Evolutionary conservation across 2,113 vertebrate species (phyloP).

Genomic region (Eretmochelys imbricata): DNA sequence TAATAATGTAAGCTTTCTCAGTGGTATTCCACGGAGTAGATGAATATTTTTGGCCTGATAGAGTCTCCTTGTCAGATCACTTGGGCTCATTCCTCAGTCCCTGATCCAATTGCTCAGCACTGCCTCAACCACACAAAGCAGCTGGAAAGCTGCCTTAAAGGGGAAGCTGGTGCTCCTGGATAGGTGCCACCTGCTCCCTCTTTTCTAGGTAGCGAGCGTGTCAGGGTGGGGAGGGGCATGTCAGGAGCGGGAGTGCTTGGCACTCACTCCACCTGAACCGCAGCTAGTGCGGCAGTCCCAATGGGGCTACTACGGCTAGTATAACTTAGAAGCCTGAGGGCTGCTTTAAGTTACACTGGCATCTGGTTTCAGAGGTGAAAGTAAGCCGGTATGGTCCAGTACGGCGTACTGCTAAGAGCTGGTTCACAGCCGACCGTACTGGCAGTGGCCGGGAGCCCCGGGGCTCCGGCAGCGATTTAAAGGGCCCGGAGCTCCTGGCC

Average conservation of each 20-base stretch:
- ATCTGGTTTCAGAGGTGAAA: background rate
- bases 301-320: background rate
- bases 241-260: background rate
- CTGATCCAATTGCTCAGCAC: fast-evolving
- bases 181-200: background rate
- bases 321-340: fast-evolving
- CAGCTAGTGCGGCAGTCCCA: background rate
- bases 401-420: too few species aligned
- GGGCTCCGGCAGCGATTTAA: too few species aligned
- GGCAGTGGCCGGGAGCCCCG: too few species aligned
- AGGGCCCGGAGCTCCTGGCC: too few species aligned
- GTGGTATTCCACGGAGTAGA: background rate
- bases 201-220: background rate
- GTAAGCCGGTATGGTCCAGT: too few species aligned
- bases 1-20: background rate
- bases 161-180: background rate
- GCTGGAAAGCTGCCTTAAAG: background rate
- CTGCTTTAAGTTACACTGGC: background rate
- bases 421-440: too few species aligned
- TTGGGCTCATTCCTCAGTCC: fast-evolving
- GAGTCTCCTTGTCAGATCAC: background rate
- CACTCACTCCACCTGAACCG: background rate
- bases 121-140: background rate
- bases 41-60: background rate
- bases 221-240: fast-evolving